These are phyloP conservation scores for Aleiodes alternator DNA, from an alignment of 2,888 invertebrate species.

Conservation along the genomic window DNA sequence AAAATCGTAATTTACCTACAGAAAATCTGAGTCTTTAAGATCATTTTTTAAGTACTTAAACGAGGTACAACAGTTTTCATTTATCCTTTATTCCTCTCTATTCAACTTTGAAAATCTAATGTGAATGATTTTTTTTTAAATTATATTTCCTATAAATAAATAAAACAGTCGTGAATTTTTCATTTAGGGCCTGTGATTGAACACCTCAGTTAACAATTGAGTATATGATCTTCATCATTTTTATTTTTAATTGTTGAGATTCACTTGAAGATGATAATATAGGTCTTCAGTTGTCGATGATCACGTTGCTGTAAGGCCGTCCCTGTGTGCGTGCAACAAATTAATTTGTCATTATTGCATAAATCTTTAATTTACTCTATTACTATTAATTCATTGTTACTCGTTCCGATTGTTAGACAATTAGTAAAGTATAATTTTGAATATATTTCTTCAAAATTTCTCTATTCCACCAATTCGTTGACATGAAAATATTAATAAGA, in stretches of 20 bases:
- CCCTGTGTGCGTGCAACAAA: constrained; percentile 73
- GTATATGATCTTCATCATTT: background rate
- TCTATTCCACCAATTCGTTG: background rate
- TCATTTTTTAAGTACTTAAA: constrained; percentile 48
- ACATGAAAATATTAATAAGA: constrained; percentile 6
- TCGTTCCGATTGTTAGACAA: background rate
- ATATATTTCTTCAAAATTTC: too few relatives aligned
- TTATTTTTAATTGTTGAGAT: background rate
- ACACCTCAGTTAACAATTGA: constrained; percentile 29
- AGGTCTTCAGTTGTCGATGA: background rate
- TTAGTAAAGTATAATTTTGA: background rate
- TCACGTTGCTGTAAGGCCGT: constrained; percentile 60
- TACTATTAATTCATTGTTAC: background rate
- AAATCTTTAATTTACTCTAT: constrained; percentile 22
- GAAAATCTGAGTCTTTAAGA: constrained; percentile 9
- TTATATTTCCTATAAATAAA: constrained; percentile 6
- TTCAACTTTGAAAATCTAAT: constrained; percentile 43
- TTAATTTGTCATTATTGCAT: constrained; percentile 58
- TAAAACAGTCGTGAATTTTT: constrained; percentile 2
- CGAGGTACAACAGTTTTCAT: constrained; percentile 49
- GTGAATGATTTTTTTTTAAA: background rate
- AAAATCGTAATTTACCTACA: constrained; percentile 15
- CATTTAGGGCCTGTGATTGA: constrained; percentile 23
- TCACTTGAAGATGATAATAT: constrained; percentile 13
- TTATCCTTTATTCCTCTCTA: constrained; percentile 38